Conservation (phyloP, 2,797 vertebrate species). For the Cichlasoma orientale region DNA sequence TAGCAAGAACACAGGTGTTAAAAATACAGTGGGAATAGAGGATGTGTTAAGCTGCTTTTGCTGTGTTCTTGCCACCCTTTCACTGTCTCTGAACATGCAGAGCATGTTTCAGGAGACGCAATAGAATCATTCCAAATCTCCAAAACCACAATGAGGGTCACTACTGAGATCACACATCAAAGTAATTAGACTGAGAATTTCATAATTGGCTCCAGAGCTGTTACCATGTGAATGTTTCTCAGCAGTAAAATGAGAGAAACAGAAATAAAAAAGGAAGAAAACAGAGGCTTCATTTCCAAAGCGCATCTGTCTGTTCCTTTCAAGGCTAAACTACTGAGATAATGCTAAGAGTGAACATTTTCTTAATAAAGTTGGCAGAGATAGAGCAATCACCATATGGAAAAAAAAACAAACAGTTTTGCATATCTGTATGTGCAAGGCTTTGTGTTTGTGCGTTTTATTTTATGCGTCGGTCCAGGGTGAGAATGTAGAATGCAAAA, state of each 20-base stretch:
- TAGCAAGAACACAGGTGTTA: constrained; percentile 25
- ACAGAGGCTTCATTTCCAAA: constrained; percentile 71
- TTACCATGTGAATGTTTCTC: constrained; percentile 70
- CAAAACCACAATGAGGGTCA: constrained; percentile 61
- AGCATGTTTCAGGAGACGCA: constrained; percentile 46
- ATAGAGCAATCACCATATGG: constrained; percentile 55
- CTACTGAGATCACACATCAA: constrained; percentile 78
- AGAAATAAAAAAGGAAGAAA: constrained; percentile 57
- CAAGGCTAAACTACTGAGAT: constrained; percentile 72
- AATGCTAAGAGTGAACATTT: constrained; percentile 64
- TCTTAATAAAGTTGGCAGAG: constrained; percentile 70
- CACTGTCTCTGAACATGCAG: constrained; percentile 14
- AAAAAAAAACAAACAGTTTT: constrained; percentile 49
- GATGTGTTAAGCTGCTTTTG: constrained; percentile 18
- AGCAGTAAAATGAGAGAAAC: constrained; percentile 61
- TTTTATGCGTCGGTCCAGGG: constrained; percentile 31
- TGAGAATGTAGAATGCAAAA: constrained; percentile 59
- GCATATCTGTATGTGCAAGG: constrained; percentile 2
- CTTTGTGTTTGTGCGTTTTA: constrained; percentile 4
- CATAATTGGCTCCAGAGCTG: constrained; percentile 78
- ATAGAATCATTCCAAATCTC: constrained; percentile 66
- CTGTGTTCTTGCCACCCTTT: constrained; percentile 33
- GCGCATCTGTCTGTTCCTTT: constrained; percentile 67
- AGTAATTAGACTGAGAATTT: constrained; percentile 81
- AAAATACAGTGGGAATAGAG: constrained; percentile 27